These are phyloP conservation scores for Eupithecia subumbrata DNA, from an alignment of 2,888 invertebrate species.

Conservation along the genomic window DNA sequence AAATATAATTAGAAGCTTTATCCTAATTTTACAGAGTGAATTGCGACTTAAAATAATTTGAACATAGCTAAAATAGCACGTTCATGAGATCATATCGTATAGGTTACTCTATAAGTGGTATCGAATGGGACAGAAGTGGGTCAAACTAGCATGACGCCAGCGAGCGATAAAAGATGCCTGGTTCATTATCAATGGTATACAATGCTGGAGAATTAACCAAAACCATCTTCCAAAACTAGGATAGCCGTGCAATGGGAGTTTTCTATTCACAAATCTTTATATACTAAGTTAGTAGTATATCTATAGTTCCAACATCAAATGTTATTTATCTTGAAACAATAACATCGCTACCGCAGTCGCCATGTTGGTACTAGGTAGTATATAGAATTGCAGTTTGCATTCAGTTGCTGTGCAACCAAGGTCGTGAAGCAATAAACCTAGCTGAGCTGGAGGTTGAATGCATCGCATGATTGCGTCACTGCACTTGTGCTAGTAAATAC, in stretches of 20 bases:
- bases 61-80: constrained; percentile 58
- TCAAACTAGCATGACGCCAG: constrained; percentile 77
- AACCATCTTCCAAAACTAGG: neutral
- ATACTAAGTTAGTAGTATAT: neutral
- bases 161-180: constrained; percentile 74
- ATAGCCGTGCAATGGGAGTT: neutral
- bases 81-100: constrained; percentile 65
- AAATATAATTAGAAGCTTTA: constrained; percentile 55
- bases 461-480: constrained; percentile 68
- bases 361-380: constrained; percentile 42
- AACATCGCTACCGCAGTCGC: constrained; percentile 33
- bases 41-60: constrained; percentile 55
- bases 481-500: constrained; percentile 22
- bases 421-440: constrained; percentile 76
- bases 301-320: constrained; percentile 1
- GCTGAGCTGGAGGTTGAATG: constrained; percentile 69
- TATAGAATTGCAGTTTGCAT: constrained; percentile 70
- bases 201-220: constrained; percentile 27
- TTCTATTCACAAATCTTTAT: neutral
- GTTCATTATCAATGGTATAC: constrained; percentile 75
- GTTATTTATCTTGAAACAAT: constrained; percentile 11
- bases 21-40: constrained; percentile 53
- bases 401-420: constrained; percentile 75
- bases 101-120: constrained; percentile 69
- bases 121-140: constrained; percentile 77